Percentiles rank a stretch among this genome's conserved stretches.
Evolutionary conservation across 1,140 invertebrate genomes (phyloP).

Genomic region (Panulirus ornatus): DNA sequence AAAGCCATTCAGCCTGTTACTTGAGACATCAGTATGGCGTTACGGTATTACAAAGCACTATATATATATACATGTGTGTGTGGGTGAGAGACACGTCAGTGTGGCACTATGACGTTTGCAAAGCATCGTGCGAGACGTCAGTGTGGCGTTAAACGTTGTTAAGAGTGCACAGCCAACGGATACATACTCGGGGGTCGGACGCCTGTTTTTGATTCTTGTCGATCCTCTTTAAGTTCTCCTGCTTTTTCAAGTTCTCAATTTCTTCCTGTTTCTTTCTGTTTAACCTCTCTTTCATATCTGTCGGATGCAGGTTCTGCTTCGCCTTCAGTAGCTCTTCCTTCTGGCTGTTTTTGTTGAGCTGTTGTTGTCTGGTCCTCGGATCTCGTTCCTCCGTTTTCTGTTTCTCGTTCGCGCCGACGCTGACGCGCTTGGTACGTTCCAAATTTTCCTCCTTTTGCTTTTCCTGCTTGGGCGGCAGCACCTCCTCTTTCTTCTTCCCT

Average conservation of each 20-base stretch:
- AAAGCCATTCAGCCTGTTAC: constrained; percentile 15
- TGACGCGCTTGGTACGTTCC: neutral
- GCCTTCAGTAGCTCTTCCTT: neutral
- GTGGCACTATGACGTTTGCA: neutral
- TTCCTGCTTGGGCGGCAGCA: neutral
- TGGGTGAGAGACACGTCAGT: neutral
- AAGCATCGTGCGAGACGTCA: neutral
- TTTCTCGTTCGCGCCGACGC: neutral
- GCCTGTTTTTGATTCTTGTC: neutral
- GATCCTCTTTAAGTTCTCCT: neutral
- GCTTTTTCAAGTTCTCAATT: too few species aligned
- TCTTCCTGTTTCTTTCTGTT: neutral
- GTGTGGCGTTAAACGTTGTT: too few species aligned
- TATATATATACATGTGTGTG: too few species aligned
- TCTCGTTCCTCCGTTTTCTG: neutral
- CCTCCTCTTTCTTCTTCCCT: neutral
- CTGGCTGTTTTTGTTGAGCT: neutral
- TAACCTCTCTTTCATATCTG: neutral
- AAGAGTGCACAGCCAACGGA: neutral
- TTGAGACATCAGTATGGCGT: neutral
- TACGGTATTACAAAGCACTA: neutral
- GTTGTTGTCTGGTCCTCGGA: neutral
- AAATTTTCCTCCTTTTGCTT: neutral
- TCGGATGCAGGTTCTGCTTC: neutral
- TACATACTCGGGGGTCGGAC: neutral